phyloP scores from a whole-genome alignment of 2,797 vertebrate genomes.

The Discoglossus pictus region DNA sequence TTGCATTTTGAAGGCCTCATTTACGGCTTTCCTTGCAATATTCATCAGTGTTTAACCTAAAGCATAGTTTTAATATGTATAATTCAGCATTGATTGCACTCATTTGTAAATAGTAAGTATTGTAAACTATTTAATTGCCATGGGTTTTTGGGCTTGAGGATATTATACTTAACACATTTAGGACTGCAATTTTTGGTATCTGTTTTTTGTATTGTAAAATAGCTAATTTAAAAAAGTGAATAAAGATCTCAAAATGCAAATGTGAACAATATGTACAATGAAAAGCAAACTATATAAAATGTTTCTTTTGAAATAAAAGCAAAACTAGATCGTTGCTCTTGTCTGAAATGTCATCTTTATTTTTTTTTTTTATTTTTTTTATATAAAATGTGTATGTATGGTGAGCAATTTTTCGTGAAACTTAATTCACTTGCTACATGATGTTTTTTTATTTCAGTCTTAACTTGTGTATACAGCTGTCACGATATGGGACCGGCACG shows the following conservation, averaged over 20 bases:
- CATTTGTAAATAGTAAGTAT: slow-evolving; percentile 94
- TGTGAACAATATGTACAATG: slow-evolving; percentile 89
- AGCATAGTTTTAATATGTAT: slow-evolving; percentile 88
- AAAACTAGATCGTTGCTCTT: slow-evolving; percentile 59
- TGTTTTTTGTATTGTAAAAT: slow-evolving; percentile 85
- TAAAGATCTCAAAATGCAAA: slow-evolving; percentile 77
- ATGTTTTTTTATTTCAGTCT: too few relatives aligned
- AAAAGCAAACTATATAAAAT: slow-evolving; percentile 82
- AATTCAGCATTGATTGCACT: slow-evolving; percentile 86
- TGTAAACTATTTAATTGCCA: slow-evolving; percentile 84
- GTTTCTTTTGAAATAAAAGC: slow-evolving; percentile 94
- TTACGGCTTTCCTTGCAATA: slow-evolving; percentile 53
- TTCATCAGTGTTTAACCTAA: slow-evolving; percentile 59
- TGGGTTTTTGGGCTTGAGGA: slow-evolving; percentile 60
- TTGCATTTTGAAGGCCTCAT: too few relatives aligned
- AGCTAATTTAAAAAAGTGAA: slow-evolving; percentile 79
- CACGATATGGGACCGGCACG: too few relatives aligned
- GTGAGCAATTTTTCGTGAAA: too few relatives aligned
- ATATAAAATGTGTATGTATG: too few relatives aligned
- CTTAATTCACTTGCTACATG: too few relatives aligned
- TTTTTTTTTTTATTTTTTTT: too few relatives aligned
- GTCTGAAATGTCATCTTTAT: not conserved
- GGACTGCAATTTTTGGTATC: slow-evolving; percentile 60
- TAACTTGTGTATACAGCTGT: too few relatives aligned
- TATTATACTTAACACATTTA: slow-evolving; percentile 69